Evolutionary conservation across 2,888 invertebrate genomes (phyloP).

Genomic region (Cataglyphis albicans): DNA sequence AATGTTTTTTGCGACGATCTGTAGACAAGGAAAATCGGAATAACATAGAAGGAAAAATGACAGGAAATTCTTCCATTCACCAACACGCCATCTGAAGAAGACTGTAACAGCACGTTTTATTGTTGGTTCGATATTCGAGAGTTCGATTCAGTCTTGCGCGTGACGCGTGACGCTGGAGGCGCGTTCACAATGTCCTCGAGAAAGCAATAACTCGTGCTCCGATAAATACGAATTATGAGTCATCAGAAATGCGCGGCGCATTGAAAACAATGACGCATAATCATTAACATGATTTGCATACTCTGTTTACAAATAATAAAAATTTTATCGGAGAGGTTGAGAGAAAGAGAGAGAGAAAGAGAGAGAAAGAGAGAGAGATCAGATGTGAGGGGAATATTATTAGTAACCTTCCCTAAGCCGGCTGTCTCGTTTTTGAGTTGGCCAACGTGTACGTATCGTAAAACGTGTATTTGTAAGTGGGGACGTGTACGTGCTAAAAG

Average conservation of each 20-base stretch:
- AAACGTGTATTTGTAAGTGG: slow-evolving; percentile 40
- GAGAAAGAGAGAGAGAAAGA: too few relatives aligned
- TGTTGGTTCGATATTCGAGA: background rate
- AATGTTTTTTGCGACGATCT: slow-evolving; percentile 2
- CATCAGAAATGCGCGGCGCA: slow-evolving; percentile 3
- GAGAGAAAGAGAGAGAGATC: background rate
- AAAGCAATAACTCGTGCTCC: background rate
- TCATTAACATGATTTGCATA: background rate
- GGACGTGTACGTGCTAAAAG: slow-evolving; percentile 53
- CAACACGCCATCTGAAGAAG: slow-evolving; percentile 18
- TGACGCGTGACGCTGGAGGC: slow-evolving; percentile 7
- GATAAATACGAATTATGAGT: slow-evolving; percentile 26
- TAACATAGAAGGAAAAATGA: slow-evolving; percentile 1
- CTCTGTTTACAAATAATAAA: slow-evolving; percentile 9
- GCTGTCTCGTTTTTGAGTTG: slow-evolving; percentile 31
- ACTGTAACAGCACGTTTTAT: background rate
- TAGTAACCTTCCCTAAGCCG: slow-evolving; percentile 8
- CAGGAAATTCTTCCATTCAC: background rate
- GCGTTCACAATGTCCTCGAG: background rate
- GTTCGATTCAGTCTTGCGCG: slow-evolving; percentile 12
- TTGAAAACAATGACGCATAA: slow-evolving; percentile 18
- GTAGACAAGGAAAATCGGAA: background rate
- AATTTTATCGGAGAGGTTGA: background rate
- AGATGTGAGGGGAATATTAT: background rate
- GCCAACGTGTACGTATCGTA: slow-evolving; percentile 25